Base-by-base conservation (phyloP, 2,888 invertebrate genomes). In the Panopea generosa region DNA sequence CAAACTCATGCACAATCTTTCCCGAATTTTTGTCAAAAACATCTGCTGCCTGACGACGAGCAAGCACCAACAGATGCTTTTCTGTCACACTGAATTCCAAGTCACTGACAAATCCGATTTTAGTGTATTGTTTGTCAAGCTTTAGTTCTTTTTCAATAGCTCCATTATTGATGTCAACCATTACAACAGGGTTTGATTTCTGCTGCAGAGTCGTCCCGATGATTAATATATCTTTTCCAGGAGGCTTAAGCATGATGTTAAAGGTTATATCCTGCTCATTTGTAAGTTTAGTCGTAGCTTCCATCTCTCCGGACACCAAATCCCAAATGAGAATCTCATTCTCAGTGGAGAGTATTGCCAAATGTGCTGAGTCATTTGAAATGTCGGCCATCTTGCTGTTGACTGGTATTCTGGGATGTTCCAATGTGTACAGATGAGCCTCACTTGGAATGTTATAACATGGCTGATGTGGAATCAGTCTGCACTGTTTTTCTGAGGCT, bases 371-470 rank as follows among this genome's bases (percentile, higher is more conserved):
- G 20, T 84, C 84, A 50, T 68, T 73, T 1, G 86, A 83, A 11
- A 85, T 50, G 11, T 66, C 75, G 7, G 77, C 66, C 56, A 79
- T 49, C 27, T 77, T 77, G 2, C 75, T 55, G 43, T 66, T 70
- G 16, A 73, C 65, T n/a, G 86, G 82, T 27, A 87, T 53, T 27
- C 67, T 50, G 97, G 97, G 89, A 71, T 84, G 79, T 65, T 86
- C 83, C 11, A 86, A 61, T 27, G 68, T 75, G 50, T 79, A 84
- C 59, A 82, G 22, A 29, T 83, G 59, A 9, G 86, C 73, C 24
- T 84, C 83, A 47, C 77, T 82, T 27, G 84, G 86, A 26, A 82
- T 71, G 22, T 26, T 67, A 52, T 74, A 86, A 56, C 84, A 83
- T 16, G 80, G 82, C 47, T 83, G 78, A 26, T 77, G 83, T 4